Conservation (phyloP, 2,113 vertebrate species). For the Chelonoidis abingdonii region DNA sequence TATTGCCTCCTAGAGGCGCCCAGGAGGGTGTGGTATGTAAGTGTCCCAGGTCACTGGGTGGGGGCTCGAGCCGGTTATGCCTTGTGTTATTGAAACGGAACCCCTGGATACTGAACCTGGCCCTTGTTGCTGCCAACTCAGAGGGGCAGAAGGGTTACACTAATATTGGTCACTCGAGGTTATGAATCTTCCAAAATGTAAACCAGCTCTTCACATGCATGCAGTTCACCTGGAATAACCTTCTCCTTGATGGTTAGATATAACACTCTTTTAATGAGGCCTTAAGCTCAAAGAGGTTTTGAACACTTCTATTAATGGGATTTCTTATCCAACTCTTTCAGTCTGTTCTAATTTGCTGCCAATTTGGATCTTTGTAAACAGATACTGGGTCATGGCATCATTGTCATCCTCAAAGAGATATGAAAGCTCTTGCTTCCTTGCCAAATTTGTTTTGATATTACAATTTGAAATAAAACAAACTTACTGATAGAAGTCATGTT, state of each 20-base stretch:
- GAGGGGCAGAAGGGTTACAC: no score
- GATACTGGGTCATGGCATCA: not conserved
- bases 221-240: not conserved
- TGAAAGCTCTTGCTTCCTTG: not conserved
- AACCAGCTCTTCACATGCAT: not conserved
- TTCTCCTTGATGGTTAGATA: not conserved
- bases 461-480: not conserved
- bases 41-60: no score
- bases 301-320: not conserved
- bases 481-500: not conserved
- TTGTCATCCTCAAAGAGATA: not conserved
- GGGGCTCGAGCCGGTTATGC: no score
- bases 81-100: no score
- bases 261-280: not conserved
- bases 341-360: fast-evolving
- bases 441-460: fast-evolving
- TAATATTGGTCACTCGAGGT: not conserved
- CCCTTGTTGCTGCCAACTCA: no score
- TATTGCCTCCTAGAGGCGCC: no score
- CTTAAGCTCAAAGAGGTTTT: fast-evolving
- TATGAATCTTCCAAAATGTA: not conserved
- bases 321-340: not conserved
- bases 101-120: no score
- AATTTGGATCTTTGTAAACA: not conserved
- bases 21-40: no score